Evolutionary conservation across 2,797 vertebrate genomes (phyloP), one percentile per base, ranked within the genome.

Genomic region (Psittacula derbiana): DNA sequence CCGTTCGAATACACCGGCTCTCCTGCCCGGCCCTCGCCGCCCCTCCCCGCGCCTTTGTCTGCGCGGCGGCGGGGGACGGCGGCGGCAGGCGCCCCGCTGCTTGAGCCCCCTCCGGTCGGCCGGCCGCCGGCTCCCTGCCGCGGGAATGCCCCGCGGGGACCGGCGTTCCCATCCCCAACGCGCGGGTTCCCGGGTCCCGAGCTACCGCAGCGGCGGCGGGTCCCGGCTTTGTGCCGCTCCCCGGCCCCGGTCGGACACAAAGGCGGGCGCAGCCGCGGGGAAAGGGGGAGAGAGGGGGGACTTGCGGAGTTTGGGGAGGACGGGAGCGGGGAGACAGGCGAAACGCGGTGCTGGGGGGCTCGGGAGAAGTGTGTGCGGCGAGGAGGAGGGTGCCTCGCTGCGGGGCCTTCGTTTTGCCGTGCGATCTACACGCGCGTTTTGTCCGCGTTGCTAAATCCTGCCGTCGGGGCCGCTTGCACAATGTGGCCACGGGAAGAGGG

Each of bases 41-140:
- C 66, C 43, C 67, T 82, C 66, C 85, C 81, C 64, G 82, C 67
- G 93, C 86, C 90, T 94, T 94, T 94, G 93, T 94, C 86, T 90
- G 90, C 46, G 36, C 36, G 36, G 36, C 25, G 31, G 71, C 10
- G 21, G 36, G 61, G 71, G 27, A 25, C n/a, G 86, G 92, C 38
- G 52, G 82, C 55, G 53, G 93, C 93, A 80, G 69, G 53, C 89
- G 80, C 75, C 24, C 86, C 40, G 40, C 44, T 41, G 47, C 50
- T 49, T 49, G n/a, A 52, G 40, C 57, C 49, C 24, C 43, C 44
- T 55, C 46, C 46, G 46, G 23, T 44, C 44, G 19, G 44, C 49
- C 58, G 41, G 49, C 70, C 43, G 57, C 41, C 43, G 25, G 44
- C 53, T 50, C 21, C 31, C 30, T 72, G 62, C 30, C 30, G 53